These are phyloP conservation scores for Macaria notata DNA, from an alignment of 2,888 invertebrate genomes.

Conservation along the genomic window DNA sequence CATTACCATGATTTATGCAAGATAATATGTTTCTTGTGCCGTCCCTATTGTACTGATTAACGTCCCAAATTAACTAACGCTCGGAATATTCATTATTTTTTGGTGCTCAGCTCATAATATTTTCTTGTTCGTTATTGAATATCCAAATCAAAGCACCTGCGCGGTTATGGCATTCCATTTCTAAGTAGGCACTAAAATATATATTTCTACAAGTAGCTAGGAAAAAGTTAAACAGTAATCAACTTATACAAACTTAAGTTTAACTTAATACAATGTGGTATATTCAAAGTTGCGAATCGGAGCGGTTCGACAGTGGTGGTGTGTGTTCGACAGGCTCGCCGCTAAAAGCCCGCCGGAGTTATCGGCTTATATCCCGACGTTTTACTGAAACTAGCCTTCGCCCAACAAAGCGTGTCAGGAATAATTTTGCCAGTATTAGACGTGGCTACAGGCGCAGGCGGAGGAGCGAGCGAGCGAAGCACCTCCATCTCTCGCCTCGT, in stretches of 20 bases:
- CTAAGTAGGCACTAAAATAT: too few relatives aligned
- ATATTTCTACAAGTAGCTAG: too few relatives aligned
- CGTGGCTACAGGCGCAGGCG: slow-evolving; percentile 19
- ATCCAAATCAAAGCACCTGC: slow-evolving; percentile 16
- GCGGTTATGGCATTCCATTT: slow-evolving; percentile 4
- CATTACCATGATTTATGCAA: slow-evolving; percentile 81
- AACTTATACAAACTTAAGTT: too few relatives aligned
- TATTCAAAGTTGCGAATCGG: not conserved
- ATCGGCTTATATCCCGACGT: slow-evolving; percentile 14
- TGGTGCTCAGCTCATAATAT: slow-evolving; percentile 24
- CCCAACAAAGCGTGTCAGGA: slow-evolving; percentile 33
- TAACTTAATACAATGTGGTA: too few relatives aligned
- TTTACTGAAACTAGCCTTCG: slow-evolving; percentile 25
- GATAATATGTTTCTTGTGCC: slow-evolving; percentile 70
- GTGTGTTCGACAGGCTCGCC: not conserved
- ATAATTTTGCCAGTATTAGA: slow-evolving; percentile 31
- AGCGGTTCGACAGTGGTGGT: slow-evolving; percentile 1
- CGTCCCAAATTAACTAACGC: slow-evolving; percentile 48
- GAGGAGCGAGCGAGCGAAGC: slow-evolving; percentile 36
- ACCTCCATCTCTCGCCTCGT: slow-evolving; percentile 75
- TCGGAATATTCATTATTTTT: slow-evolving; percentile 40
- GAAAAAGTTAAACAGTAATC: too few relatives aligned
- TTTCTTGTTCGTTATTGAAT: slow-evolving; percentile 23
- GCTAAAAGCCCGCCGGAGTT: slow-evolving; percentile 14
- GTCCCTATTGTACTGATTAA: slow-evolving; percentile 65